phyloP scores from a whole-genome alignment of 2,113 vertebrate genomes.

The Hypomesus transpacificus region DNA sequence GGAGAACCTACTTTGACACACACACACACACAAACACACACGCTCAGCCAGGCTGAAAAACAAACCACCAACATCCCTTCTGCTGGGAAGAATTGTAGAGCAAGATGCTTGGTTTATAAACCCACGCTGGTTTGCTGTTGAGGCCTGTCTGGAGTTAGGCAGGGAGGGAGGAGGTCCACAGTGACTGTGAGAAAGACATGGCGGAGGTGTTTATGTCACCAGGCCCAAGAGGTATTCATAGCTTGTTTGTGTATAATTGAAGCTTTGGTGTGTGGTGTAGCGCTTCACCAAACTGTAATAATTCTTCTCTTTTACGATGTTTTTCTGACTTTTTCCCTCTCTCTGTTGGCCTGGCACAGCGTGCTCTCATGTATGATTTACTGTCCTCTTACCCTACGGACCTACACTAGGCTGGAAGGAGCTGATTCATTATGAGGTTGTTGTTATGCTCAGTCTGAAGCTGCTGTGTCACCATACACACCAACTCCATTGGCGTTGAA shows the following conservation, averaged over 20 bases:
- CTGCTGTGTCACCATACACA: constrained; percentile 12
- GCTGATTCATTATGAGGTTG: not conserved
- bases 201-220: constrained; percentile 63
- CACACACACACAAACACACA: constrained; percentile 23
- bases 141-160: constrained; percentile 24
- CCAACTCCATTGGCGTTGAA: constrained; percentile 7
- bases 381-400: constrained; percentile 32
- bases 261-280: constrained; percentile 55
- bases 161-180: constrained; percentile 27
- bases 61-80: constrained; percentile 30
- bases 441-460: not conserved
- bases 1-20: no score
- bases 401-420: constrained; percentile 12
- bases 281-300: constrained; percentile 61
- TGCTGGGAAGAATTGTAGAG: constrained; percentile 36
- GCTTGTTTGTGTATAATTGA: constrained; percentile 71
- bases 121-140: constrained; percentile 53
- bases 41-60: constrained; percentile 35
- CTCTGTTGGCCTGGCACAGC: constrained; percentile 50
- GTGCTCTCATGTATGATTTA: constrained; percentile 43
- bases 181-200: constrained; percentile 25
- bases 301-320: constrained; percentile 60
- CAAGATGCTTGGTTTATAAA: constrained; percentile 37
- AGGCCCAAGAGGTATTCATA: constrained; percentile 59
- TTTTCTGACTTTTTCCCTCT: constrained; percentile 59